Percentiles rank a stretch among this genome's conserved stretches.
These are phyloP conservation scores for Liasis olivaceus DNA, from an alignment of 2,797 vertebrate genomes.

Conservation along the genomic window DNA sequence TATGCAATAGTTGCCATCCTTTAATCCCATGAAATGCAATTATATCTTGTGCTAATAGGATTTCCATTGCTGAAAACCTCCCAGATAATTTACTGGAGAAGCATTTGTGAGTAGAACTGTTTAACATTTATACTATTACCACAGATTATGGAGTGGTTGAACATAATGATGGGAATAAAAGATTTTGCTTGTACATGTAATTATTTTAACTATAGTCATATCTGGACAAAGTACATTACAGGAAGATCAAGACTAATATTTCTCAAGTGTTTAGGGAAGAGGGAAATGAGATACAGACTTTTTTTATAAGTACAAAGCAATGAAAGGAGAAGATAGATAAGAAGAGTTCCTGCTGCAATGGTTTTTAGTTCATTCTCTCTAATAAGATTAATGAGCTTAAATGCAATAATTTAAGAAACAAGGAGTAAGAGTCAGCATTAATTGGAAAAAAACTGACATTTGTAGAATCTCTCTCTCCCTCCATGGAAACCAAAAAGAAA, in stretches of 20 bases:
- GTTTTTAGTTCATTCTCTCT: neutral
- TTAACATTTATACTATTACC: constrained; percentile 23
- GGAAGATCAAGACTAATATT: neutral
- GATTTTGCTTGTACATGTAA: neutral
- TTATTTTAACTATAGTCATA: neutral
- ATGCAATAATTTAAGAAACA: neutral
- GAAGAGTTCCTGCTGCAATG: neutral
- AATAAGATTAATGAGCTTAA: neutral
- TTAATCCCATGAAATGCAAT: constrained; percentile 49
- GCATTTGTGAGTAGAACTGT: constrained; percentile 10
- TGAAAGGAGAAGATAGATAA: neutral
- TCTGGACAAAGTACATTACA: neutral
- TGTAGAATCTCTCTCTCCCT: neutral
- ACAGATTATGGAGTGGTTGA: neutral
- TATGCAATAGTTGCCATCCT: constrained; percentile 45
- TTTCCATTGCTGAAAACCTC: constrained; percentile 38
- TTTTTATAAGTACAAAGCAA: neutral
- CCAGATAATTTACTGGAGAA: constrained; percentile 36
- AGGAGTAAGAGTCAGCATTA: neutral
- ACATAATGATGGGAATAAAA: constrained; percentile 15
- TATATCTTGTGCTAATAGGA: constrained; percentile 30
- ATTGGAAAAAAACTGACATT: neutral
- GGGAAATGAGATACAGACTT: neutral
- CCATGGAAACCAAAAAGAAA: neutral
- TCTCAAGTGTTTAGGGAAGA: neutral